A percentile compares a stretch with the other conserved stretches of the same genome.
Conservation (phyloP, 2,888 invertebrate species). For the Tachina grossa region DNA sequence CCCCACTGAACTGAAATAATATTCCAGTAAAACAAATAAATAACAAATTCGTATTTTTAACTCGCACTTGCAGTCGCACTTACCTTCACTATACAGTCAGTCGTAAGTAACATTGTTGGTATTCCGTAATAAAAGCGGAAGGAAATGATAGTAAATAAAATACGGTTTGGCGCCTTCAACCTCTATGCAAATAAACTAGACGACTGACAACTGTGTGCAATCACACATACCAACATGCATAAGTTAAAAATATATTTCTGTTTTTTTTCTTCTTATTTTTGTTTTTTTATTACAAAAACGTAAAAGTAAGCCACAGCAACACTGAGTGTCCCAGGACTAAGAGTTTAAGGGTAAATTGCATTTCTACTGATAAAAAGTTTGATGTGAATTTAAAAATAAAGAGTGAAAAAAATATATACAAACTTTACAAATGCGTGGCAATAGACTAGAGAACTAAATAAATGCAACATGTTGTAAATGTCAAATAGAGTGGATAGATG, state of each 20-base stretch:
- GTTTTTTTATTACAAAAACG: not conserved
- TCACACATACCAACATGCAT: not conserved
- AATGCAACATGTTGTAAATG: slow-evolving; percentile 78
- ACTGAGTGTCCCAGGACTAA: slow-evolving; percentile 44
- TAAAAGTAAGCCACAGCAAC: slow-evolving; percentile 29
- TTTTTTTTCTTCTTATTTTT: no score
- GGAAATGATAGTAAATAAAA: slow-evolving; percentile 71
- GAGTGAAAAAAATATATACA: slow-evolving; percentile 15
- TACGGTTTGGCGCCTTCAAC: slow-evolving; percentile 70
- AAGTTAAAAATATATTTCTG: slow-evolving; percentile 21
- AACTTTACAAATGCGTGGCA: slow-evolving; percentile 63
- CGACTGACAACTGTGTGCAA: slow-evolving; percentile 37
- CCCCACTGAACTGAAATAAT: slow-evolving; percentile 56
- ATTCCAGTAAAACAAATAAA: slow-evolving; percentile 58
- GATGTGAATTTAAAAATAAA: slow-evolving; percentile 27
- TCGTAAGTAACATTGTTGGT: slow-evolving; percentile 30
- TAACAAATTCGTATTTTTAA: slow-evolving; percentile 47
- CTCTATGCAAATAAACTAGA: slow-evolving; percentile 67
- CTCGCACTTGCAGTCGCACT: slow-evolving; percentile 28
- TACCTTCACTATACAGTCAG: slow-evolving; percentile 30
- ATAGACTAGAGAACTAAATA: slow-evolving; percentile 67
- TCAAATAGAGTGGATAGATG: slow-evolving; percentile 31
- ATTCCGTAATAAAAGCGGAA: slow-evolving; percentile 68
- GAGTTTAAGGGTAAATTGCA: slow-evolving; percentile 53
- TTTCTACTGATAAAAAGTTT: slow-evolving; percentile 55